phyloP scores from a whole-genome alignment of 2,888 invertebrate genomes.

The Macaria liturata region DNA sequence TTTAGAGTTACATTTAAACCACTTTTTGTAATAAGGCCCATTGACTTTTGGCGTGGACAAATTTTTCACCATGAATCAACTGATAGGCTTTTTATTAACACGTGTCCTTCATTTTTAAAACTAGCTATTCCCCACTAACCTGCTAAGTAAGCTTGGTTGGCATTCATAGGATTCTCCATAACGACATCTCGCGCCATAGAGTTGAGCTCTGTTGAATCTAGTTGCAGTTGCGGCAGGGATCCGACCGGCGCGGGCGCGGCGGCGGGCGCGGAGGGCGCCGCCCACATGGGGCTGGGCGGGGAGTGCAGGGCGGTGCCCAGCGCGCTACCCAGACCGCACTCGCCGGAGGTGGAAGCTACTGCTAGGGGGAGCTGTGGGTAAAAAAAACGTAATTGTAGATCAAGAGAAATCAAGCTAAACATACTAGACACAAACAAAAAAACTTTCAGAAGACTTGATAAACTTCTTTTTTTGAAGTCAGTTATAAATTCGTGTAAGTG shows the following conservation, averaged over 20 bases:
- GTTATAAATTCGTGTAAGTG: too few relatives aligned
- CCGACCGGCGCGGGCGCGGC: conserved; percentile 32
- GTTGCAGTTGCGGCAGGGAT: conserved; percentile 47
- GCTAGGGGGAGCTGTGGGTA: conserved; percentile 27
- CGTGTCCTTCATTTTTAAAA: too few relatives aligned
- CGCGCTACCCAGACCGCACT: conserved; percentile 48
- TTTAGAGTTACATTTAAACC: too few relatives aligned
- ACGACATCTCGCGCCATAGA: conserved; percentile 41
- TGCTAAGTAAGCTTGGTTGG: conserved; percentile 18
- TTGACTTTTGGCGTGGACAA: too few relatives aligned
- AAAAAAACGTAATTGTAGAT: too few relatives aligned
- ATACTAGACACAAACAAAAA: too few relatives aligned
- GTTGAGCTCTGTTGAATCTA: conserved; percentile 62
- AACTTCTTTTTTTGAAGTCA: too few relatives aligned
- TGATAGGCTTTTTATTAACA: too few relatives aligned
- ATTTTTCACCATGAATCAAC: too few relatives aligned
- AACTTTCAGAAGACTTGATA: too few relatives aligned
- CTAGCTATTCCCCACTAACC: conserved; percentile 4
- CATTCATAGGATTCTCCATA: conserved; percentile 42
- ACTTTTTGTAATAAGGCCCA: too few relatives aligned
- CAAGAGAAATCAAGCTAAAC: too few relatives aligned
- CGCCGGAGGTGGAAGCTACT: conserved; percentile 29
- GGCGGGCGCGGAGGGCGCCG: conserved; percentile 12
- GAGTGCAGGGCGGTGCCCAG: conserved; percentile 21
- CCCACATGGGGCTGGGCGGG: conserved; percentile 32